A percentile compares a stretch with the other conserved stretches of the same genome.
These are phyloP conservation scores for Macrostomum lignano DNA, from an alignment of 1,140 invertebrate genomes.

Conservation along the genomic window DNA sequence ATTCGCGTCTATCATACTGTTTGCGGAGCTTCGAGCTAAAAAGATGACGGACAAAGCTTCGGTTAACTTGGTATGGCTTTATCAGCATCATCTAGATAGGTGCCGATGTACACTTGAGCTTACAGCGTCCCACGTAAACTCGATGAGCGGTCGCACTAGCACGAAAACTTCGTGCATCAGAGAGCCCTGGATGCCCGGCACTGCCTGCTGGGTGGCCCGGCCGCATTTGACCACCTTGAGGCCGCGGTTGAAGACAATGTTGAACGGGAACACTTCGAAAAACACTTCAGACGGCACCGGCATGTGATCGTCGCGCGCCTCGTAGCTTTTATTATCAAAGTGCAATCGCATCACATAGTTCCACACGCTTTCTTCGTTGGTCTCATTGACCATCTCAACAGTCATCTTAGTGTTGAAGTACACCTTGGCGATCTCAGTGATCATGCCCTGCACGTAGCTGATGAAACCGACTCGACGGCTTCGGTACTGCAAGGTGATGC, in stretches of 20 bases:
- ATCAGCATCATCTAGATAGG: too few species aligned
- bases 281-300: constrained; percentile 40
- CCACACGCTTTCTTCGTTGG: too few species aligned
- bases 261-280: constrained; percentile 89
- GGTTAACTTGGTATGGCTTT: too few species aligned
- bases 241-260: constrained; percentile 71
- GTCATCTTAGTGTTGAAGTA: constrained; percentile 75
- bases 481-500: constrained; percentile 53
- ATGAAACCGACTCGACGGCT: constrained; percentile 67
- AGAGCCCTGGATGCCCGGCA: constrained; percentile 47
- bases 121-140: constrained; percentile 72
- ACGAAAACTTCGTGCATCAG: constrained; percentile 59
- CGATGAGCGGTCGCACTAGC: constrained; percentile 56
- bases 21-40: too few species aligned
- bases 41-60: too few species aligned
- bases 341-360: too few species aligned
- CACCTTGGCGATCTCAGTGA: constrained; percentile 33
- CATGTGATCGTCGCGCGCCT: constrained; percentile 2
- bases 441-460: constrained; percentile 85
- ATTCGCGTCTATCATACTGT: too few species aligned
- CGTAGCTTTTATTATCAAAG: too few species aligned
- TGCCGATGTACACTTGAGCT: too few species aligned
- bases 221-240: constrained; percentile 56
- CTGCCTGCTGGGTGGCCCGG: constrained; percentile 55
- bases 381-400: too few species aligned